Conservation (phyloP, 1,140 invertebrate genomes). For the Lethrus apterus region DNA sequence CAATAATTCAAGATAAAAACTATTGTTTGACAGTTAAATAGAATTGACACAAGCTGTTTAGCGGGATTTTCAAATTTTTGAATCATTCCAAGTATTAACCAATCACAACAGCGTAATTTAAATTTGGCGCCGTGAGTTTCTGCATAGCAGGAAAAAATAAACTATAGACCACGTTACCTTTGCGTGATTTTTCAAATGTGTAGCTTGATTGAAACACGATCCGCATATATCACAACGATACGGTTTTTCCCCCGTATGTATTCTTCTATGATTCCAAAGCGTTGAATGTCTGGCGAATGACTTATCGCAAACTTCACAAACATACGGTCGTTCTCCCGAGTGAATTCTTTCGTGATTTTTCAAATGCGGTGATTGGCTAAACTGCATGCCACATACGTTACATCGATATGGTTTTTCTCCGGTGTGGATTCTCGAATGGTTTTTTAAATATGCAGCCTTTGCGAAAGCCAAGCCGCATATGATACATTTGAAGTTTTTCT, state of each 20-base stretch:
- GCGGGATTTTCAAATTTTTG: too few species aligned
- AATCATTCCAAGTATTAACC: too few species aligned
- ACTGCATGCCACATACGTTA: conserved; percentile 80
- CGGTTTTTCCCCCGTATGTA: conserved; percentile 90
- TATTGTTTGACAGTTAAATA: too few species aligned
- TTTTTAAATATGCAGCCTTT: conserved; percentile 84
- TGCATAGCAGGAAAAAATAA: too few species aligned
- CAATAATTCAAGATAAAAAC: too few species aligned
- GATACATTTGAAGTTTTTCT: conserved; percentile 87
- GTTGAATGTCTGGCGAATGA: conserved; percentile 80
- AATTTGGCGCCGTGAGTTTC: too few species aligned
- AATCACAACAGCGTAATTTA: too few species aligned
- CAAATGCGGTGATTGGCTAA: conserved; percentile 81
- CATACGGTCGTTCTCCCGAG: conserved; percentile 82
- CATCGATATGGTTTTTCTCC: conserved; percentile 81
- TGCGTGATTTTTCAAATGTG: conserved; percentile 79
- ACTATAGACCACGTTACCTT: too few species aligned
- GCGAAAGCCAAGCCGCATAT: conserved; percentile 91
- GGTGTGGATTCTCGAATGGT: conserved; percentile 76
- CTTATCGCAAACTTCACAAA: conserved; percentile 87
- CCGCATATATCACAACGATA: conserved; percentile 78
- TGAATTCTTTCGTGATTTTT: conserved; percentile 91
- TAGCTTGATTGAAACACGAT: conserved; percentile 77
- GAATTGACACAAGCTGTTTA: too few species aligned
- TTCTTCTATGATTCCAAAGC: conserved; percentile 85